Evolutionary conservation across 2,113 vertebrate genomes (phyloP).

Genomic region (Ciconia maguari): DNA sequence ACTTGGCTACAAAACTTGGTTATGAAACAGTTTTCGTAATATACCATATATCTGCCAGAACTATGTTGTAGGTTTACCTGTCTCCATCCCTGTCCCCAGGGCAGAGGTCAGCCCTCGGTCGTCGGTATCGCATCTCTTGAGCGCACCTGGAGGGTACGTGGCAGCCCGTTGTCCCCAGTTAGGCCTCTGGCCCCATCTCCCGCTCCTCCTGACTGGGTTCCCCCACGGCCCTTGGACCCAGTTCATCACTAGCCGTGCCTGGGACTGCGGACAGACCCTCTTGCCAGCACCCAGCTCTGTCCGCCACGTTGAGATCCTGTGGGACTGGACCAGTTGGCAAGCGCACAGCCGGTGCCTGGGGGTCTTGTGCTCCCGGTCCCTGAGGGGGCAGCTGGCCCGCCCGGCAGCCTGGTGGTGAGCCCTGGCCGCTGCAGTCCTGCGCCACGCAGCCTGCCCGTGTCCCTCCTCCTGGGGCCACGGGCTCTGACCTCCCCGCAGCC

Average conservation of each 20-base stretch:
- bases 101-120: neutral
- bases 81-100: no score
- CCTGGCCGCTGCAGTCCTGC: neutral
- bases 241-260: neutral
- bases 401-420: neutral
- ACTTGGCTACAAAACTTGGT: no score
- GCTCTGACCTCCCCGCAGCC: neutral
- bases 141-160: neutral
- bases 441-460: accelerated
- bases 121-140: neutral
- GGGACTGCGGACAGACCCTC: neutral
- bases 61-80: neutral
- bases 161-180: neutral
- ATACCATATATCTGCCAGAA: neutral
- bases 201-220: neutral
- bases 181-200: neutral
- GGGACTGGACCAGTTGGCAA: neutral
- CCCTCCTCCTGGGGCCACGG: neutral
- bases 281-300: neutral
- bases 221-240: no score
- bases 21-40: neutral
- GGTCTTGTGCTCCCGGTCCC: neutral
- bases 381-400: neutral
- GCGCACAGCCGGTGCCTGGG: neutral
- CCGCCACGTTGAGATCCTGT: neutral